phyloP scores from a whole-genome alignment of 2,113 vertebrate species.

The Brachypodius melanocephalos region DNA sequence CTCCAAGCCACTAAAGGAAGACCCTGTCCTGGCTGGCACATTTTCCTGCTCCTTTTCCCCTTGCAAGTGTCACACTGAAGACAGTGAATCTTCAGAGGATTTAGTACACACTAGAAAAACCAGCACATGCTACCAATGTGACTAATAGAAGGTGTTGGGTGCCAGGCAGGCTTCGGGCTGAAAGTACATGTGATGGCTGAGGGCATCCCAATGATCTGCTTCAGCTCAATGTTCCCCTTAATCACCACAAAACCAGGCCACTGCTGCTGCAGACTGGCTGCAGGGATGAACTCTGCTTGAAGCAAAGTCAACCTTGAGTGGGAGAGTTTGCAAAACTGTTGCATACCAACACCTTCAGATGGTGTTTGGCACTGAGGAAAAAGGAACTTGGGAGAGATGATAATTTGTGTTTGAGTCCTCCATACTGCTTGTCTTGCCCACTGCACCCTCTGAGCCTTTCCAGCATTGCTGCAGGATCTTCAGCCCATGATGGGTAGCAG shows the following conservation, averaged over 20 bases:
- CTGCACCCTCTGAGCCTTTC: neutral
- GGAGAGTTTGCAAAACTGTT: neutral
- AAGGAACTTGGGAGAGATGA: neutral
- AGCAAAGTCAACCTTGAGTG: neutral
- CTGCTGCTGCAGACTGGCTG: neutral
- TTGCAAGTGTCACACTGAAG: neutral
- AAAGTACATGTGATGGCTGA: rapidly evolving
- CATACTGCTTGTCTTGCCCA: neutral
- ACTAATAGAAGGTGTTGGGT: neutral
- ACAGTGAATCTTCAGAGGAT: neutral
- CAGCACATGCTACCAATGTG: rapidly evolving
- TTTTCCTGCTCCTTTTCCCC: neutral
- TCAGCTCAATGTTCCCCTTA: neutral
- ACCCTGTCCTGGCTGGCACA: neutral
- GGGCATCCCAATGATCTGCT: neutral
- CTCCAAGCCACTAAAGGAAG: neutral
- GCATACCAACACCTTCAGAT: neutral
- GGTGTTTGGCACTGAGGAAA: neutral
- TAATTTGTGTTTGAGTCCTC: neutral
- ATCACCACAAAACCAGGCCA: neutral
- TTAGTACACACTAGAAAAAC: neutral
- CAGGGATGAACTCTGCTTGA: neutral
- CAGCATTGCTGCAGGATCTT: neutral
- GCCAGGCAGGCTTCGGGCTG: neutral
- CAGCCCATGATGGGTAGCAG: neutral